Evolutionary conservation across 2,113 vertebrate genomes (phyloP).

Genomic region (Gambusia affinis): DNA sequence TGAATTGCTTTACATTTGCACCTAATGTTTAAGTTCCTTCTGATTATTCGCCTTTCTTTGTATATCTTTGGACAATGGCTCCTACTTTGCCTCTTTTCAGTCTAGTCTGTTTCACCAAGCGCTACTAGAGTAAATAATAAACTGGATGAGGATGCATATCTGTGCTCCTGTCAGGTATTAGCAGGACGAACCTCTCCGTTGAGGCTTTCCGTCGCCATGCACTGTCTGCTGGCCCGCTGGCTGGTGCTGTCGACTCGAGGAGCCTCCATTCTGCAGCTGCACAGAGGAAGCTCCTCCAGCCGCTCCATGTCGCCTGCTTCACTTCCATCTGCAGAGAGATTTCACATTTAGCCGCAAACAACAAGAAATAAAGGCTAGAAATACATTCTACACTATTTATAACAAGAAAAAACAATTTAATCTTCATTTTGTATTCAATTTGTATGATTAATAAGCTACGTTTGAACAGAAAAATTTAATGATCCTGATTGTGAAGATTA

Average conservation of each 20-base stretch:
- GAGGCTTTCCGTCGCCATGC: constrained; percentile 91
- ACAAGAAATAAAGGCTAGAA: not conserved
- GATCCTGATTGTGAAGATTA: not conserved
- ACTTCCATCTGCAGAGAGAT: constrained; percentile 79
- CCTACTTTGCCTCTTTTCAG: not conserved
- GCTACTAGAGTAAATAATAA: not conserved
- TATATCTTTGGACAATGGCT: not conserved
- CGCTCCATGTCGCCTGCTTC: constrained; percentile 88
- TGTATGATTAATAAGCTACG: not conserved
- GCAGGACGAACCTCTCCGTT: constrained; percentile 86
- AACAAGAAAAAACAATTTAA: no score
- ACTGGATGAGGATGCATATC: not conserved
- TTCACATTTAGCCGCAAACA: not conserved
- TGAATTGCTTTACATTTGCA: not conserved
- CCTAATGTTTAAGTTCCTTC: not conserved
- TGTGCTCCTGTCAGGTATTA: not conserved
- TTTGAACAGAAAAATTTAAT: not conserved
- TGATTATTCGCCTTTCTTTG: not conserved
- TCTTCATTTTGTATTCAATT: not conserved
- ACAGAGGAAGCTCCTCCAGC: constrained; percentile 89
- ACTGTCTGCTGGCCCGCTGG: constrained; percentile 80
- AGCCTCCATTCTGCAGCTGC: constrained; percentile 94
- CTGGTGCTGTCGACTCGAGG: constrained; percentile 87
- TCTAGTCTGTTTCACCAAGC: not conserved
- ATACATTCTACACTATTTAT: no score